A percentile compares a stretch with the other conserved stretches of the same genome.
Evolutionary conservation across 35 echinoderm and acorn worm genomes (phyloP).

Genomic region (Lytechinus pictus): DNA sequence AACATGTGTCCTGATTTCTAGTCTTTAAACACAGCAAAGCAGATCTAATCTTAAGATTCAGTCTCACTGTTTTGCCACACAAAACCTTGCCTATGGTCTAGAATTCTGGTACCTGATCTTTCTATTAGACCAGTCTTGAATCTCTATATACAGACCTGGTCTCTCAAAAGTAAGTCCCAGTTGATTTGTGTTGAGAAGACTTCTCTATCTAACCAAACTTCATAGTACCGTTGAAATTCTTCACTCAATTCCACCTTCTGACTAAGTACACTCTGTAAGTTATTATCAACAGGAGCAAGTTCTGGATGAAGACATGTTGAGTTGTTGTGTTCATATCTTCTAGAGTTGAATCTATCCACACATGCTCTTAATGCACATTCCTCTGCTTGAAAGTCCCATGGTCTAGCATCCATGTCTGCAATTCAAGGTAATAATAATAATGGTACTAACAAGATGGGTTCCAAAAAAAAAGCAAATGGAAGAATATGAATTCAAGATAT

Average conservation of each 20-base stretch:
- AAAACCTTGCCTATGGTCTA: too few species aligned
- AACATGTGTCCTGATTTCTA: neutral
- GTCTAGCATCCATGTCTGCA: slow-evolving; percentile 98
- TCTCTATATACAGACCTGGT: slow-evolving; percentile 76
- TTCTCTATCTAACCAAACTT: slow-evolving; percentile 96
- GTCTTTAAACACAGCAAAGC: neutral
- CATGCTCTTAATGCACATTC: slow-evolving; percentile 96
- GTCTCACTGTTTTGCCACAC: too few species aligned
- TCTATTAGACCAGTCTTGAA: neutral
- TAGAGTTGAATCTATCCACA: slow-evolving; percentile 92
- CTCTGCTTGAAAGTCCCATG: slow-evolving; percentile 99
- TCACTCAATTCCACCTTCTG: slow-evolving; percentile 93
- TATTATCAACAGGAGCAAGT: slow-evolving; percentile 87
- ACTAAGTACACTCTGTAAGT: slow-evolving; percentile 90
- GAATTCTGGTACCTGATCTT: neutral
- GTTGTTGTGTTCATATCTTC: slow-evolving; percentile 81
- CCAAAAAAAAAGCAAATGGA: too few species aligned
- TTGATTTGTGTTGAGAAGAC: slow-evolving; percentile 98
- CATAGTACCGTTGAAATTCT: slow-evolving; percentile 95
- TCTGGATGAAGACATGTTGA: slow-evolving; percentile 64
- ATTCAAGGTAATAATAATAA: neutral
- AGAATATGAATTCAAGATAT: too few species aligned
- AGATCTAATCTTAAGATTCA: too few species aligned
- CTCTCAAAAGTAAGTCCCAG: slow-evolving; percentile 94
- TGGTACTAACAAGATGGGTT: too few species aligned